These are phyloP conservation scores for Lacanobia wlatinum DNA, from an alignment of 2,888 invertebrate genomes.

Conservation along the genomic window DNA sequence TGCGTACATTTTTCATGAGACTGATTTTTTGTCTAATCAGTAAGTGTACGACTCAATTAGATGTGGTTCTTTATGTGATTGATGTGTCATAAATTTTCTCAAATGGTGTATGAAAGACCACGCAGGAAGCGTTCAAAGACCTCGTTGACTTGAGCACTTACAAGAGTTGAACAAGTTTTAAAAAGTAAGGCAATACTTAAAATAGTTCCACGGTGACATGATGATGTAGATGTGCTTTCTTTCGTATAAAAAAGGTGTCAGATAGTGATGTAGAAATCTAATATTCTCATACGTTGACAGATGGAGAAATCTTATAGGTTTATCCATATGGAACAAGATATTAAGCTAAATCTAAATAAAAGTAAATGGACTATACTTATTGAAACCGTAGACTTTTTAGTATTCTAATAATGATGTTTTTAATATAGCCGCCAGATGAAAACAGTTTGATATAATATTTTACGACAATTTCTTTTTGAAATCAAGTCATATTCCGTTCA, in stretches of 20 bases:
- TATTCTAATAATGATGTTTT: constrained; percentile 7
- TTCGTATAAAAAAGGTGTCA: not conserved
- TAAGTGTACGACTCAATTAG: constrained; percentile 52
- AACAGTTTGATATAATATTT: constrained; percentile 33
- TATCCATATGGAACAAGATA: not conserved
- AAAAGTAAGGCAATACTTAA: too few relatives aligned
- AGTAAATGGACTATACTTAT: constrained; percentile 11
- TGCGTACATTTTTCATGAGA: constrained; percentile 35
- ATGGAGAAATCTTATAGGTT: constrained; percentile 6
- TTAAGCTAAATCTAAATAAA: constrained; percentile 11
- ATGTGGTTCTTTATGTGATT: constrained; percentile 27
- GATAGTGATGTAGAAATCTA: not conserved
- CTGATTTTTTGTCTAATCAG: constrained; percentile 36
- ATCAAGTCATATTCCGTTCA: constrained; percentile 34
- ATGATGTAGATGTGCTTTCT: not conserved
- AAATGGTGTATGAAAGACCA: not conserved
- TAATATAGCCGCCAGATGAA: constrained; percentile 19
- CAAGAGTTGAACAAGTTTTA: not conserved
- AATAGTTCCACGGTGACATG: not conserved
- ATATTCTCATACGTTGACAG: not conserved
- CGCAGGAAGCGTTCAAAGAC: not conserved
- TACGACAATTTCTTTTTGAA: constrained; percentile 26
- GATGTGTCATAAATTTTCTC: constrained; percentile 18
- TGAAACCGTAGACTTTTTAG: constrained; percentile 42
- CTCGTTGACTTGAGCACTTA: not conserved